Conservation (phyloP, 37 sponge, comb jelly and placozoan genomes). For the Agelas oroides region DNA sequence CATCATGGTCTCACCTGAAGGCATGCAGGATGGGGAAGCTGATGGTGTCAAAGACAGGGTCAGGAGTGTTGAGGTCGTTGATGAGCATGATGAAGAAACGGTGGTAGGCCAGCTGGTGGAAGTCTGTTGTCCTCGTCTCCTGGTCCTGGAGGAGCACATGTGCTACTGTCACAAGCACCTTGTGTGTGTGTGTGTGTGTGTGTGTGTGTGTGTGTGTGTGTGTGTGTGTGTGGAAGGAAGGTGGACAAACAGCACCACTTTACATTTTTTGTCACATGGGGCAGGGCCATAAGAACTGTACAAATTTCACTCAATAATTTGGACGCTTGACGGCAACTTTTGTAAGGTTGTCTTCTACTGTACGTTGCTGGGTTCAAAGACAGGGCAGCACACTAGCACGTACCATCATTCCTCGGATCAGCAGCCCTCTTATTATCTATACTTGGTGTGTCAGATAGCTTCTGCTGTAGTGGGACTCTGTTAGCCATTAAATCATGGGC, state of each 20-base stretch:
- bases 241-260: background rate
- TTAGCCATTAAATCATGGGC: too few relatives aligned
- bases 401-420: too few relatives aligned
- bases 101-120: slow-evolving; percentile 98
- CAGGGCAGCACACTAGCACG: too few relatives aligned
- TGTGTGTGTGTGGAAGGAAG: background rate
- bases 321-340: too few relatives aligned
- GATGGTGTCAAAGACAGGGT: slow-evolving; percentile 93
- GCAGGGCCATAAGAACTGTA: too few relatives aligned
- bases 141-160: slow-evolving; percentile 96
- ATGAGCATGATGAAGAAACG: slow-evolving; percentile 98
- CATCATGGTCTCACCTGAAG: slow-evolving; percentile 82
- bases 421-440: too few relatives aligned
- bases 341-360: too few relatives aligned
- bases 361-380: too few relatives aligned
- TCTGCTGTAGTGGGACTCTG: too few relatives aligned
- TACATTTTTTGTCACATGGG: background rate
- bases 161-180: slow-evolving; percentile 77
- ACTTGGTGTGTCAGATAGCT: too few relatives aligned
- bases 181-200: background rate
- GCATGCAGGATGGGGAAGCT: slow-evolving; percentile 84
- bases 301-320: too few relatives aligned
- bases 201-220: background rate
- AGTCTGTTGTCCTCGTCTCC: slow-evolving; percentile 82
- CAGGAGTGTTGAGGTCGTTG: slow-evolving; percentile 90